Conservation (phyloP, 2,888 invertebrate species). For the Nephrotoma appendiculata region DNA sequence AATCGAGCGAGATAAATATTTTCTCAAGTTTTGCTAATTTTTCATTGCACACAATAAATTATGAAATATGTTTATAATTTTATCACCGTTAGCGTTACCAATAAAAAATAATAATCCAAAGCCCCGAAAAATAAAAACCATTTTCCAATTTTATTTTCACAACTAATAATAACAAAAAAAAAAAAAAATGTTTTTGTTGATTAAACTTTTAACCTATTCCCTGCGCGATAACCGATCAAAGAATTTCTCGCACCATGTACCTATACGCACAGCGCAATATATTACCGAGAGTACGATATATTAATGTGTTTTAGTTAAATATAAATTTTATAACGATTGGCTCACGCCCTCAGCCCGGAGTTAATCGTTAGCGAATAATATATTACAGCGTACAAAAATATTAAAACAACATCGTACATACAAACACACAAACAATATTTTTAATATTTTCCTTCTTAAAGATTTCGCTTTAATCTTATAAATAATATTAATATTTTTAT, state of each 20-base stretch:
- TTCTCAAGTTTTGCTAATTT: background rate
- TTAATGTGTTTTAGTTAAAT: background rate
- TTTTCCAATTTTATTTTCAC: background rate
- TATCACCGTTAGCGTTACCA: background rate
- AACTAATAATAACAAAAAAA: background rate
- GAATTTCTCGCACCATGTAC: background rate
- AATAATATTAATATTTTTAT: background rate
- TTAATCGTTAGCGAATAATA: slow-evolving; percentile 9
- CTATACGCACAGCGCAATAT: background rate
- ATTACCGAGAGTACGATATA: background rate
- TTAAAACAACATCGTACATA: background rate
- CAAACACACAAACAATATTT: background rate
- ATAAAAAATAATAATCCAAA: background rate
- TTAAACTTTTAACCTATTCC: background rate
- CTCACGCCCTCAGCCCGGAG: slow-evolving; percentile 8
- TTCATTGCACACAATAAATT: background rate
- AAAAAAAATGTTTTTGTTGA: background rate
- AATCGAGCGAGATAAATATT: background rate
- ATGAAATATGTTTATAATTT: background rate
- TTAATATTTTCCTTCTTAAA: background rate
- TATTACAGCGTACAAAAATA: slow-evolving; percentile 1
- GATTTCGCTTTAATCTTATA: background rate
- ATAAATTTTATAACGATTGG: slow-evolving; percentile 1
- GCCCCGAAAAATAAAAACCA: background rate
- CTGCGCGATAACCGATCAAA: background rate